Evolutionary conservation across 2,113 vertebrate genomes (phyloP).

Genomic region (Malaclemys terrapin): DNA sequence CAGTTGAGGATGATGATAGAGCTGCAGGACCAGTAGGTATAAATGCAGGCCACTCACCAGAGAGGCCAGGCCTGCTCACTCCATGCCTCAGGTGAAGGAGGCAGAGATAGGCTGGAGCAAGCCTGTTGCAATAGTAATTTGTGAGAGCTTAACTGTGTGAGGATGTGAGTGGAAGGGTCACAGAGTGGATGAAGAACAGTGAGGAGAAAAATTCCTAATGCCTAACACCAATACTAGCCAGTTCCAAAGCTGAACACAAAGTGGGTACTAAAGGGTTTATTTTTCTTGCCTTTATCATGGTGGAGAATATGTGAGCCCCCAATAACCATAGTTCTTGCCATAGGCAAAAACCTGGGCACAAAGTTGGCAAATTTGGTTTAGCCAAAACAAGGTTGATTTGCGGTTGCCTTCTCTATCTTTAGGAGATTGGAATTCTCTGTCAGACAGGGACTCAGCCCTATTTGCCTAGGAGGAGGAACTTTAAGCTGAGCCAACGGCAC

Average conservation of each 20-base stretch:
- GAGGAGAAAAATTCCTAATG: background rate
- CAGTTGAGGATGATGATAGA: fast-evolving
- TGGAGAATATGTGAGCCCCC: background rate
- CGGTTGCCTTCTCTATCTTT: background rate
- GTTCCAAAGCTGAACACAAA: background rate
- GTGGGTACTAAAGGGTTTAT: background rate
- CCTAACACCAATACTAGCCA: background rate
- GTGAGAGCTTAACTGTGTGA: background rate
- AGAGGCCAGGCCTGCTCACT: background rate
- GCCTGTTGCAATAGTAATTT: background rate
- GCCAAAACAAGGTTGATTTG: background rate
- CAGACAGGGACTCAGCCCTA: background rate
- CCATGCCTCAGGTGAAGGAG: fast-evolving
- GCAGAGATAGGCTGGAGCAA: background rate
- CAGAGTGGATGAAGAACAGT: background rate
- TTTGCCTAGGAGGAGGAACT: background rate
- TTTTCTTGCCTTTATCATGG: background rate
- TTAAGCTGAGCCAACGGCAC: fast-evolving
- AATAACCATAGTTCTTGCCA: background rate
- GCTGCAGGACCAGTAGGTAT: background rate
- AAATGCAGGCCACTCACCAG: fast-evolving
- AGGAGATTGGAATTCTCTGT: background rate
- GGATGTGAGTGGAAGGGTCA: background rate
- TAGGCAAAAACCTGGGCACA: background rate
- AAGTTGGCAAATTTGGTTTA: background rate